These are phyloP conservation scores for Athalia rosae DNA, from an alignment of 2,888 invertebrate species.

Conservation along the genomic window DNA sequence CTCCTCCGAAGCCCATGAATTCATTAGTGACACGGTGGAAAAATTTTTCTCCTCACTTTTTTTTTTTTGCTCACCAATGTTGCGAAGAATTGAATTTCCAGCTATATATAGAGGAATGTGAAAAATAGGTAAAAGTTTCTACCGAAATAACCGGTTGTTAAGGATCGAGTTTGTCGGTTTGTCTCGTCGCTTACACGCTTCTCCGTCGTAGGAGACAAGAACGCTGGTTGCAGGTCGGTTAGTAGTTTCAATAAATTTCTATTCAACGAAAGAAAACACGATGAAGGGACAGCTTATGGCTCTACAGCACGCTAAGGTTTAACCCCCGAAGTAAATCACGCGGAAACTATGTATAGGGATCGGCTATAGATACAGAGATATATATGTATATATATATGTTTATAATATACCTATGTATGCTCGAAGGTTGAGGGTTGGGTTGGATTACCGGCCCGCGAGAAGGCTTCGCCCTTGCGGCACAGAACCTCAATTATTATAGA, in stretches of 20 bases:
- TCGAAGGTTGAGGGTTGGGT: too few species aligned
- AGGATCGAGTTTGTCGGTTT: not conserved
- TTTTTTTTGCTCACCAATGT: too few species aligned
- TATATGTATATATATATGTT: not conserved
- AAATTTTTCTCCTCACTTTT: not conserved
- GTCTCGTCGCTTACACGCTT: too few species aligned
- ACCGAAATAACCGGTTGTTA: constrained; percentile 53
- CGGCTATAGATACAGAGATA: too few species aligned
- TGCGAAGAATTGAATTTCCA: not conserved
- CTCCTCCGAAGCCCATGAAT: not conserved
- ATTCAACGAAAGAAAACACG: constrained; percentile 55
- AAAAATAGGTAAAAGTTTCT: not conserved
- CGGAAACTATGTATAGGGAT: not conserved
- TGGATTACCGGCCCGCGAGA: too few species aligned
- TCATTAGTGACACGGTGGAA: not conserved
- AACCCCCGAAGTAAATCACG: constrained; percentile 20
- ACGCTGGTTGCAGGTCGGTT: constrained; percentile 42
- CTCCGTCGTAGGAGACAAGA: constrained; percentile 49
- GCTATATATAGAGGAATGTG: not conserved
- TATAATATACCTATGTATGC: not conserved
- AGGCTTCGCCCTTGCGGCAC: too few species aligned
- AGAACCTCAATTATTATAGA: not conserved
- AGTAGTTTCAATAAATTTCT: constrained; percentile 57
- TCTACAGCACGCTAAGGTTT: constrained; percentile 51
- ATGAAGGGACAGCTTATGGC: constrained; percentile 49